Evolutionary conservation across 2,888 invertebrate genomes (phyloP).

Genomic region (Smittia sp.): DNA sequence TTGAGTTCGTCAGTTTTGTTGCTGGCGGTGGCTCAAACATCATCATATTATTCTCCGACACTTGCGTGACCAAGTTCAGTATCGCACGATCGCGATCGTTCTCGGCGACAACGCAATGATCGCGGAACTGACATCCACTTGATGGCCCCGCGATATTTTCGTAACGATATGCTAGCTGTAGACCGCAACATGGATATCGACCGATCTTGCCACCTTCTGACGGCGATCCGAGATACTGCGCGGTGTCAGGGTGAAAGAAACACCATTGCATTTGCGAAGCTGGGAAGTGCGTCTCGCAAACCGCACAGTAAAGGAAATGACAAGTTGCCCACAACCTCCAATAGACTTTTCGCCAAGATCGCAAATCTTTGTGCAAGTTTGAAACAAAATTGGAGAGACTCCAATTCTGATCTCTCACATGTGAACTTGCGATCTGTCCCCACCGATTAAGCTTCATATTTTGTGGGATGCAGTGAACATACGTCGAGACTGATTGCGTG

Average conservation of each 20-base stretch:
- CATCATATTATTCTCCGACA: constrained; percentile 50
- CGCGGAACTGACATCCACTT: constrained; percentile 72
- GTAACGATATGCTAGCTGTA: constrained; percentile 66
- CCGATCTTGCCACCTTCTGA: constrained; percentile 65
- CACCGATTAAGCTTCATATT: constrained; percentile 70
- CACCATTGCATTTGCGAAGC: constrained; percentile 79
- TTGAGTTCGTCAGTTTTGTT: background rate
- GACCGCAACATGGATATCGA: constrained; percentile 81
- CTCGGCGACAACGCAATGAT: constrained; percentile 66
- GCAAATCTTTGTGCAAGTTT: constrained; percentile 71
- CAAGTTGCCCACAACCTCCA: constrained; percentile 93
- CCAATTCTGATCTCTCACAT: constrained; percentile 74
- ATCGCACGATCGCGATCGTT: constrained; percentile 66
- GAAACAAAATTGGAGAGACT: constrained; percentile 76
- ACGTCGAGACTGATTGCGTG: constrained; percentile 61
- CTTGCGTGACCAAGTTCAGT: constrained; percentile 51
- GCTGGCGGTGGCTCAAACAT: constrained; percentile 49
- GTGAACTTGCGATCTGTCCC: constrained; percentile 70
- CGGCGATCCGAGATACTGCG: constrained; percentile 70
- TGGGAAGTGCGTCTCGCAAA: constrained; percentile 75
- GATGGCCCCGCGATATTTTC: constrained; percentile 51
- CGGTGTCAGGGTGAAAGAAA: constrained; percentile 72
- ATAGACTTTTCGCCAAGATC: constrained; percentile 87
- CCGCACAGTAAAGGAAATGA: constrained; percentile 78
- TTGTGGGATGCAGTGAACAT: constrained; percentile 69